Conservation (phyloP, 2,113 vertebrate species). For the Alces alces region DNA sequence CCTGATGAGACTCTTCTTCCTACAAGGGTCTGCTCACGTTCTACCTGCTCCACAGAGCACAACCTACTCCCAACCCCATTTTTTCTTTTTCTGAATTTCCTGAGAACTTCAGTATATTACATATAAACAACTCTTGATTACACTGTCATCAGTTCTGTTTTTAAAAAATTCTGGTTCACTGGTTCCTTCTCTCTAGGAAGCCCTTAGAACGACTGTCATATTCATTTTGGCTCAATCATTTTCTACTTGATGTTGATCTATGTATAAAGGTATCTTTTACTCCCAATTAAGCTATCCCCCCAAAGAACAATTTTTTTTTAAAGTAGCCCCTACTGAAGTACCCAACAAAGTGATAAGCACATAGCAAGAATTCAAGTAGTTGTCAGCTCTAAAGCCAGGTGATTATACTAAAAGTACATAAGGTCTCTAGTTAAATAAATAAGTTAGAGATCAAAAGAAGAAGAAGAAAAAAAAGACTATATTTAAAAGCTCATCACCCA, state of each 20-base stretch:
- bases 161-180: neutral
- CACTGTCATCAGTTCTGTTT: neutral
- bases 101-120: neutral
- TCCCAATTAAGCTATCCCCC: neutral
- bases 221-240: neutral
- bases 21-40: neutral
- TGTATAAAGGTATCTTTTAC: constrained; percentile 11
- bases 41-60: neutral
- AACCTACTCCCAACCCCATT: neutral
- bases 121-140: neutral
- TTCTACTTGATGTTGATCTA: neutral
- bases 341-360: neutral
- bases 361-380: neutral
- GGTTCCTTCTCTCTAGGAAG: neutral
- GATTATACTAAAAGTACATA: neutral
- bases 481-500: neutral
- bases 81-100: neutral
- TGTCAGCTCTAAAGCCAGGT: neutral
- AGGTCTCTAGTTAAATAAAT: neutral
- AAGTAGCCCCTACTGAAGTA: neutral
- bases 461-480: neutral
- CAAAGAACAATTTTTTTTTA: neutral
- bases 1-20: neutral
- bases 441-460: neutral
- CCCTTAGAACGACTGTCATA: neutral